Evolutionary conservation across 2,797 vertebrate species (phyloP), one percentile per base, ranked within the genome.

Genomic region (Chloroceryle amazona): DNA sequence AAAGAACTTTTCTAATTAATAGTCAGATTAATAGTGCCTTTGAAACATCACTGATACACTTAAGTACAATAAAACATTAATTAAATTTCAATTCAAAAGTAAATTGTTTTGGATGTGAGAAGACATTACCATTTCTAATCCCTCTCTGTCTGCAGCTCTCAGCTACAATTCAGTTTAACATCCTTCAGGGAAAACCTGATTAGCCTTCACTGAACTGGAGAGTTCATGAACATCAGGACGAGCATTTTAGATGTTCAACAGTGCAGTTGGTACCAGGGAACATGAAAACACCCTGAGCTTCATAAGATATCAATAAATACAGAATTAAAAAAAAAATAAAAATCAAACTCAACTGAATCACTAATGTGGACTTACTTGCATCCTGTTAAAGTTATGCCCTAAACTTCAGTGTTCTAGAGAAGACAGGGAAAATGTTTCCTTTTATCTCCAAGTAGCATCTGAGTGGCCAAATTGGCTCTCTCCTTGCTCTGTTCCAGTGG

Each of bases 1-100:
- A 94, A 61, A 76, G 26, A 90, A 95, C 16, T 92, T 90, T 65
- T 63, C 83, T 92, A 95, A 85, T 95, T 95, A 83, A 75, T 46
- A 75, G 28, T 60, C 52, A 83, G 74, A 93, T 73, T 92, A 93
- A 91, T 35, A 63, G 29, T 31, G 15, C 57, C 49, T 80, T 95
- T 80, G 72, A 88, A 92, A 78, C 41, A 82, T 19, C 63, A 65
- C 15, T 39, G 78, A 85, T 67, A 82, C 51, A 65, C 61, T 93
- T 80, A 74, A 68, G 72, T 61, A 82, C 29, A 91, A 85, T 91
- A 89, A 90, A 87, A n/a, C 21, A 63, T 62, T 81, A 82, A 91
- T 91, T 85, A 89, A 63, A 76, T 74, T 92, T 76, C 29, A 71
- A 61, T 91, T 95, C 31, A 70, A 74, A 94, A 75, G 13, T 13